phyloP scores from a whole-genome alignment of 1,140 invertebrate species.

The Solenopsis invicta region DNA sequence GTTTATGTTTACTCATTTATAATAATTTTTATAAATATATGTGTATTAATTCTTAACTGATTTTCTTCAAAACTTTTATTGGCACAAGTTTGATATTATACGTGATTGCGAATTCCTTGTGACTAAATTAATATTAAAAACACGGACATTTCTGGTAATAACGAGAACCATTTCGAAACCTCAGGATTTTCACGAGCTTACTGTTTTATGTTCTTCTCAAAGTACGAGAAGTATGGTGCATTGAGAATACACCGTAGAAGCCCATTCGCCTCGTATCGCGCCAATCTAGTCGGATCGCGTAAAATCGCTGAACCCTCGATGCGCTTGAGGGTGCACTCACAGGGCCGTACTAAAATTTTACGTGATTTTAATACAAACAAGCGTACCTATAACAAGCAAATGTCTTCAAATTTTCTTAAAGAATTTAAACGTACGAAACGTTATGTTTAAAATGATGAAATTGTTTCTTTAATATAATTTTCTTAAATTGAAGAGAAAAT shows the following conservation, averaged over 20 bases:
- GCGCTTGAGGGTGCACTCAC: background rate
- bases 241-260: background rate
- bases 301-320: conserved; percentile 30
- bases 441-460: background rate
- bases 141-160: conserved; percentile 8
- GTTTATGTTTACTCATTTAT: too few relatives aligned
- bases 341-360: background rate
- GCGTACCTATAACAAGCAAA: background rate
- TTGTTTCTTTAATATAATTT: too few relatives aligned
- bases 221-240: conserved; percentile 4
- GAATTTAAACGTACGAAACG: background rate
- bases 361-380: conserved; percentile 14
- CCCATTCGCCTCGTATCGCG: conserved; percentile 16
- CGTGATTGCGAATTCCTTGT: background rate
- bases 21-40: too few relatives aligned
- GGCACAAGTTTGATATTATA: too few relatives aligned
- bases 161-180: conserved; percentile 7
- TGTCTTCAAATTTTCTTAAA: background rate
- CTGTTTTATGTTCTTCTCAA: conserved; percentile 25
- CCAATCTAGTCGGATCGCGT: conserved; percentile 40
- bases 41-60: background rate
- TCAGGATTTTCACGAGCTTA: conserved; percentile 7
- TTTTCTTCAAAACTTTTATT: background rate
- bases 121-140: conserved; percentile 25
- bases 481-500: too few relatives aligned